Percentiles rank a stretch among this genome's conserved stretches.
These are phyloP conservation scores for Numida meleagris DNA, from an alignment of 2,113 vertebrate genomes.

Conservation along the genomic window DNA sequence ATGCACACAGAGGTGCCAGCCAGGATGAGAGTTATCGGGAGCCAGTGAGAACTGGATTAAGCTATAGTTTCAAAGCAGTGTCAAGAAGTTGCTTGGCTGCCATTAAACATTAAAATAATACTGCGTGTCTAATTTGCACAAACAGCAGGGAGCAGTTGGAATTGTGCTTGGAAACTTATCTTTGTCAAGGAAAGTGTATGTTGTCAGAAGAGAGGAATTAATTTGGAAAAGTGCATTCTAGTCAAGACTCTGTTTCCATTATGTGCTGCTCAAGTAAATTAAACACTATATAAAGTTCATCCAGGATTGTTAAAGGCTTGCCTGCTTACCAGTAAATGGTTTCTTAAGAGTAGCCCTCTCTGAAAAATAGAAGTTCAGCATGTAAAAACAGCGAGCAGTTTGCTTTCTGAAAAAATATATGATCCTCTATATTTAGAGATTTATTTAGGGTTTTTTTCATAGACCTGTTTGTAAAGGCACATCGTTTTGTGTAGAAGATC, in stretches of 20 bases:
- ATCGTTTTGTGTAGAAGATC: neutral
- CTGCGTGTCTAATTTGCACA: neutral
- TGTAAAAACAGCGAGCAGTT: neutral
- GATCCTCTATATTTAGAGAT: neutral
- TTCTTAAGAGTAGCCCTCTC: neutral
- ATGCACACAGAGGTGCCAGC: neutral
- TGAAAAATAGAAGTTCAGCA: slow-evolving; percentile 6
- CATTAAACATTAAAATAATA: slow-evolving; percentile 1
- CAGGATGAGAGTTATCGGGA: neutral
- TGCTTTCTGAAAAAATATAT: neutral
- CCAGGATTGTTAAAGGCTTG: neutral
- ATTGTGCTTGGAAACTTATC: neutral
- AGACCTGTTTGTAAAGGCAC: neutral
- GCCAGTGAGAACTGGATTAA: neutral
- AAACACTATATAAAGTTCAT: neutral
- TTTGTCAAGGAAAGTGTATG: neutral
- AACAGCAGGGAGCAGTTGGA: neutral
- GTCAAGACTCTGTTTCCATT: slow-evolving; percentile 1
- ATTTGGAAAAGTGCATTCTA: neutral
- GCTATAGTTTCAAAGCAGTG: neutral
- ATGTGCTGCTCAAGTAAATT: neutral
- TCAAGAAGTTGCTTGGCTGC: neutral
- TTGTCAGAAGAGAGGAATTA: neutral
- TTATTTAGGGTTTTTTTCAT: neutral
- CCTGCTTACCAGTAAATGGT: slow-evolving; percentile 14